phyloP scores from a whole-genome alignment of 2,888 invertebrate genomes.

The Pemphredon lugubris region DNA sequence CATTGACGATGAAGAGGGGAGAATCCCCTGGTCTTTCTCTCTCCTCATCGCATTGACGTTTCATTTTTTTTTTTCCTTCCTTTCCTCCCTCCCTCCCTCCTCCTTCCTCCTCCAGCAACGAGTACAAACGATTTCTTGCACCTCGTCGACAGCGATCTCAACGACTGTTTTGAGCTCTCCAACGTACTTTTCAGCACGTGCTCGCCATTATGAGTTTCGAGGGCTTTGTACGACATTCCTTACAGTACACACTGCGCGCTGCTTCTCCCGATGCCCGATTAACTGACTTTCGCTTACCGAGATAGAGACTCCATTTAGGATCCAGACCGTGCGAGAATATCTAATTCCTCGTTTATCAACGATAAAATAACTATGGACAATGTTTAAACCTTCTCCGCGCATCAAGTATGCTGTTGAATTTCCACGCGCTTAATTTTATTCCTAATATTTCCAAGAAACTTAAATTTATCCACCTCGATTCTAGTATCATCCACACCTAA shows the following conservation, averaged over 20 bases:
- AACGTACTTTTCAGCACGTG: slow-evolving; percentile 76
- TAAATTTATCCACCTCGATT: too few species aligned
- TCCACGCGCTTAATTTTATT: too few species aligned
- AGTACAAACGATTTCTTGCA: slow-evolving; percentile 69
- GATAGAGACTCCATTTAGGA: too few species aligned
- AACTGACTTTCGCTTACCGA: background rate
- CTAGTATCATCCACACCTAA: too few species aligned
- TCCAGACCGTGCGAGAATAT: too few species aligned
- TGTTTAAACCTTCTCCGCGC: too few species aligned
- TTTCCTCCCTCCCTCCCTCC: slow-evolving; percentile 4
- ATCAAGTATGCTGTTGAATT: too few species aligned
- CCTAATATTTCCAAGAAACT: too few species aligned
- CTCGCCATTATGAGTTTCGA: slow-evolving; percentile 37
- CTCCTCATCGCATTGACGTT: background rate
- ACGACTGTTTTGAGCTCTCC: slow-evolving; percentile 77
- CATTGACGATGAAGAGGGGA: slow-evolving; percentile 33
- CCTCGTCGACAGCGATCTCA: slow-evolving; percentile 69
- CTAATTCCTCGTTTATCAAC: too few species aligned
- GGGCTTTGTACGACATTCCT: slow-evolving; percentile 24
- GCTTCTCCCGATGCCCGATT: background rate
- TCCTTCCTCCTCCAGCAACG: slow-evolving; percentile 12
- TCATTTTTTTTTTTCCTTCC: slow-evolving; percentile 13
- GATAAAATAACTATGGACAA: too few species aligned
- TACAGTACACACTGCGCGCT: background rate
- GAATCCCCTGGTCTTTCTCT: slow-evolving; percentile 6